These are phyloP conservation scores for Lasiurus cinereus DNA, from an alignment of 2,113 vertebrate species.

Conservation along the genomic window DNA sequence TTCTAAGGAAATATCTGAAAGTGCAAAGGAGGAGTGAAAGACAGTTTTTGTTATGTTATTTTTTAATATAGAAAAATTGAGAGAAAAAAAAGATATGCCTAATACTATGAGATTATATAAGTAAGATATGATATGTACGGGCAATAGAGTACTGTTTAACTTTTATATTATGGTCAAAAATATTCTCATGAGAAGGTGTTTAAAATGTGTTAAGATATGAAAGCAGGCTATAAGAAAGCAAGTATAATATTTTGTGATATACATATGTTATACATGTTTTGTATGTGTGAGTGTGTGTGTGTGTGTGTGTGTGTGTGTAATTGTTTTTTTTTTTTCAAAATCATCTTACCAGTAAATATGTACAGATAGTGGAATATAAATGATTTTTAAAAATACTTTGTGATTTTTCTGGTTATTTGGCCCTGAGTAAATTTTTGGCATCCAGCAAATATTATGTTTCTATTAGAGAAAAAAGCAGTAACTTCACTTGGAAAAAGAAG, in stretches of 20 bases:
- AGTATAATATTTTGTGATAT: background rate
- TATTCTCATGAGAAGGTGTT: slow-evolving; percentile 10
- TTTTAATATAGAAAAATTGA: slow-evolving; percentile 32
- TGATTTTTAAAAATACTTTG: background rate
- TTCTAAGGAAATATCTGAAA: background rate
- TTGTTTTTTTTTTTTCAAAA: background rate
- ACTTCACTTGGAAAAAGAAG: slow-evolving; percentile 16
- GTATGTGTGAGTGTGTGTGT: too few species aligned
- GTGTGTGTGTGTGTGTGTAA: too few species aligned
- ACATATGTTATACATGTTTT: too few species aligned
- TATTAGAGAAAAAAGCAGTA: background rate
- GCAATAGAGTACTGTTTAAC: background rate
- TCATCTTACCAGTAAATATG: background rate
- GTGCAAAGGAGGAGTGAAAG: background rate
- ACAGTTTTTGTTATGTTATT: background rate
- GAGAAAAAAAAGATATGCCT: slow-evolving; percentile 2
- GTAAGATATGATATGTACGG: background rate
- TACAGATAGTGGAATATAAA: background rate
- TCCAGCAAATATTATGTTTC: background rate
- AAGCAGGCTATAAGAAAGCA: slow-evolving; percentile 16
- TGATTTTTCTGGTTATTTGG: slow-evolving; percentile 35
- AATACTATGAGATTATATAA: background rate
- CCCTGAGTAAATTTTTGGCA: background rate
- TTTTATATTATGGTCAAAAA: slow-evolving; percentile 26
- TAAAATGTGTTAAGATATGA: slow-evolving; percentile 33